phyloP scores from a whole-genome alignment of 2,797 vertebrate species.

The Eurystomus glaucurus region DNA sequence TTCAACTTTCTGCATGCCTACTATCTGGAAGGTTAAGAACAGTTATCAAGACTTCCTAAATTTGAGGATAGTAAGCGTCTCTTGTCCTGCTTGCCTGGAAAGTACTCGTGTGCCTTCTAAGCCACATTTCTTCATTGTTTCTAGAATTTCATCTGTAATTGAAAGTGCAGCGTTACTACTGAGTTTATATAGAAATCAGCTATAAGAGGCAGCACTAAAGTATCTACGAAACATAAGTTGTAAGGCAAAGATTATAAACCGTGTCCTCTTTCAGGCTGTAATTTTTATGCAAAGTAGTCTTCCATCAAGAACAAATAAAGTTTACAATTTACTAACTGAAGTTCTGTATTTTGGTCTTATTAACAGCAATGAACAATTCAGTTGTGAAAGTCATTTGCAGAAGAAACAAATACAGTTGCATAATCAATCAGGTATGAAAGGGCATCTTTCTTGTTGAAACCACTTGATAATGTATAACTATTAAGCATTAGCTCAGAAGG shows the following conservation, averaged over 20 bases:
- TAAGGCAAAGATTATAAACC: background rate
- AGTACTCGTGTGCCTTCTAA: constrained; percentile 83
- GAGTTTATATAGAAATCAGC: background rate
- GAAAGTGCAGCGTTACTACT: constrained; percentile 11
- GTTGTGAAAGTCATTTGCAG: background rate
- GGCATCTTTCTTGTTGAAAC: background rate
- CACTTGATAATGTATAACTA: background rate
- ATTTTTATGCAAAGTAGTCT: background rate
- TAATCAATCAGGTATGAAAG: background rate
- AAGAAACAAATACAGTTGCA: background rate
- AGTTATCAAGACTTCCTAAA: constrained; percentile 80
- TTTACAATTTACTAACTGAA: background rate
- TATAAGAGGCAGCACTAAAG: background rate
- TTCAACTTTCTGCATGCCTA: background rate
- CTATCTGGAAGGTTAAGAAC: background rate
- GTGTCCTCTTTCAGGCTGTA: background rate
- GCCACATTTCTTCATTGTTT: constrained; percentile 80
- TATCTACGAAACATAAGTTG: background rate
- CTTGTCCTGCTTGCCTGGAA: constrained; percentile 88
- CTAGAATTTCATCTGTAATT: constrained; percentile 90
- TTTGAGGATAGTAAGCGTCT: constrained; percentile 88
- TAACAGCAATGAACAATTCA: background rate
- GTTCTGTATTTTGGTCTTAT: background rate
- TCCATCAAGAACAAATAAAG: background rate
- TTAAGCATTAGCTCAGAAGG: background rate